A percentile compares a stretch with the other conserved stretches of the same genome.
phyloP scores from a whole-genome alignment of 2,113 vertebrate genomes.

The Trematocara zebra region DNA sequence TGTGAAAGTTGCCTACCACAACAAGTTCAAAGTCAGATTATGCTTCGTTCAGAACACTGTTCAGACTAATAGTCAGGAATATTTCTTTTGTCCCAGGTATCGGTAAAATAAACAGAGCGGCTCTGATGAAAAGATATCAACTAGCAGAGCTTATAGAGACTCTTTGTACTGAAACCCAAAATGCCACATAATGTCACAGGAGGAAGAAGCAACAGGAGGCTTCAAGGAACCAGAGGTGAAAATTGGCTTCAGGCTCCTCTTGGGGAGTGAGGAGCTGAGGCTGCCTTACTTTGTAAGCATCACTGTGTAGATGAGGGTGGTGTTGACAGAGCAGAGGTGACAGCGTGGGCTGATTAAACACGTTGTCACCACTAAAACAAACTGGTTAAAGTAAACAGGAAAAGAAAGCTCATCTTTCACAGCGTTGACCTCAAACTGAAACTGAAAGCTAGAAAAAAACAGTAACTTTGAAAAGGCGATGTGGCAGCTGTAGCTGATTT shows the following conservation, averaged over 20 bases:
- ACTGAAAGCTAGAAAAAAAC: neutral
- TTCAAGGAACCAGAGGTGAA: neutral
- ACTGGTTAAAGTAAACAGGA: slow-evolving; percentile 7
- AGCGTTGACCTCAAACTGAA: neutral
- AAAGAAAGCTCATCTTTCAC: neutral
- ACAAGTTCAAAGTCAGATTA: neutral
- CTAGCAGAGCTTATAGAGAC: neutral
- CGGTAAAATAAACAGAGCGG: neutral
- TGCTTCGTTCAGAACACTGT: neutral
- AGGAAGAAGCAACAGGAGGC: neutral
- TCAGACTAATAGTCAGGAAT: neutral
- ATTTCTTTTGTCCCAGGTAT: neutral
- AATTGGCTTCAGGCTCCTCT: neutral
- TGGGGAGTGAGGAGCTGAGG: neutral
- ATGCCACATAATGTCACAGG: neutral
- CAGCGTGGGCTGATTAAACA: neutral
- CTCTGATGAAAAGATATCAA: neutral
- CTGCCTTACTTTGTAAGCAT: neutral
- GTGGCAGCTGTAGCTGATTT: neutral
- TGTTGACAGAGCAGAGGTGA: slow-evolving; percentile 1
- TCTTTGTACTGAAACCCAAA: neutral
- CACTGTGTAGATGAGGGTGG: neutral
- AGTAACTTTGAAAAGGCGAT: neutral
- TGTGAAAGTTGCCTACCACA: neutral
- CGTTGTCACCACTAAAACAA: neutral